Evolutionary conservation across 2,888 invertebrate genomes (phyloP), one percentile per base, ranked within the genome.

Genomic region (Myopa testacea): DNA sequence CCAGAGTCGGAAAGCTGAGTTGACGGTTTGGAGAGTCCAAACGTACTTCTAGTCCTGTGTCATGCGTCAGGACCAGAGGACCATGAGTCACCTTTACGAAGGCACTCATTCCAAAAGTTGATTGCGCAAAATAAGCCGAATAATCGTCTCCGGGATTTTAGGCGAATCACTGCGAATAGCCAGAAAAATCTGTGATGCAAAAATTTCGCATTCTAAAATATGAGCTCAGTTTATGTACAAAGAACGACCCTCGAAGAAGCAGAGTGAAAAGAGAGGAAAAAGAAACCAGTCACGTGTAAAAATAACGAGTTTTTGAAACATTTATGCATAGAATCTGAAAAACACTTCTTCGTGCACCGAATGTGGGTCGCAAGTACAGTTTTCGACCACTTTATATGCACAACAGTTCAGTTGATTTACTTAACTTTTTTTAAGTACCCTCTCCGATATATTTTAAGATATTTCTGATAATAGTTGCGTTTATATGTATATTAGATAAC

Each of bases 241-340:
- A 26, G 34, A 19, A 34, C 6, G 62, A 34, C 19, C 4, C 3
- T 2, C 12, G 62, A n/a, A 58, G n/a, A n/a, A n/a, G 6, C 6
- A 4, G n/a, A n/a, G 58, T 14, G 14, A 3, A 50, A 50, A 14
- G 19, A 26, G 62, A 19, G 4, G 12, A 26, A 62, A 62, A 62
- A 62, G 55, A 16, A 55, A 10, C 55, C 10, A n/a, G n/a, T n/a
- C 34, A 38, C 16, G n/a, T n/a, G 37, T 6, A 16, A 16, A 38
- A 65, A 67, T n/a, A 37, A 67, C 38, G n/a, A 40, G 67, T n/a
- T 7, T 26, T 40, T 40, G n/a, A 12, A 67, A 67, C 14, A n/a
- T 40, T 67, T 67, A n/a, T 63, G 34, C 34, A 63, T 55, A 55
- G n/a, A n/a, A 10, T 55, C n/a, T 55, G 55, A 55, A 55, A 55